A percentile compares a stretch with the other conserved stretches of the same genome.
Evolutionary conservation across 2,888 invertebrate species (phyloP).

Genomic region (Ischnura elegans): DNA sequence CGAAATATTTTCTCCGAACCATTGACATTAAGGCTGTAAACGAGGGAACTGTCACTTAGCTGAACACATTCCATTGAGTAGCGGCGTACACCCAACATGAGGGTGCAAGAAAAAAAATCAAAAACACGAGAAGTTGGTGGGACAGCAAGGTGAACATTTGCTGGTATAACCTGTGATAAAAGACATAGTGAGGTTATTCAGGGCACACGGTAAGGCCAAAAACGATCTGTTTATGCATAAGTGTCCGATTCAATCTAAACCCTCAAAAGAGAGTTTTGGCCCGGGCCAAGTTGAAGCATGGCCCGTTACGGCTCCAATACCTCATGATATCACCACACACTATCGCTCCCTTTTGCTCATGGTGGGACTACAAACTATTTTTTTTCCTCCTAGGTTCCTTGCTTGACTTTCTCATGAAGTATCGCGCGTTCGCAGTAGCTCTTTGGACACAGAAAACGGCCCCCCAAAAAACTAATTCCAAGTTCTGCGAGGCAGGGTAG

Average conservation of each 20-base stretch:
- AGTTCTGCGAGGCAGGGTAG: not conserved
- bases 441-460: too few relatives aligned
- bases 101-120: not conserved
- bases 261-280: not conserved
- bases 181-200: not conserved
- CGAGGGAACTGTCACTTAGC: not conserved
- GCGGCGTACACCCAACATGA: not conserved
- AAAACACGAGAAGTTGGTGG: not conserved
- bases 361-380: not conserved
- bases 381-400: too few relatives aligned
- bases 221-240: not conserved
- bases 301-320: not conserved
- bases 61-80: not conserved
- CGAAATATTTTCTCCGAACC: too few relatives aligned
- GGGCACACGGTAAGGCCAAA: not conserved
- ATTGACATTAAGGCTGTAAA: not conserved
- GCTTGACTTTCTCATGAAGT: too few relatives aligned
- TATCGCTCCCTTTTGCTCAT: not conserved
- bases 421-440: too few relatives aligned
- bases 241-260: not conserved
- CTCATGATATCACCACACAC: not conserved
- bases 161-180: not conserved
- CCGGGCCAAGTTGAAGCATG: not conserved
- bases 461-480: conserved; percentile 10
- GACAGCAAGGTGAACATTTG: not conserved